Conservation (phyloP, 2,888 invertebrate genomes). For the Itoplectis maculator region DNA sequence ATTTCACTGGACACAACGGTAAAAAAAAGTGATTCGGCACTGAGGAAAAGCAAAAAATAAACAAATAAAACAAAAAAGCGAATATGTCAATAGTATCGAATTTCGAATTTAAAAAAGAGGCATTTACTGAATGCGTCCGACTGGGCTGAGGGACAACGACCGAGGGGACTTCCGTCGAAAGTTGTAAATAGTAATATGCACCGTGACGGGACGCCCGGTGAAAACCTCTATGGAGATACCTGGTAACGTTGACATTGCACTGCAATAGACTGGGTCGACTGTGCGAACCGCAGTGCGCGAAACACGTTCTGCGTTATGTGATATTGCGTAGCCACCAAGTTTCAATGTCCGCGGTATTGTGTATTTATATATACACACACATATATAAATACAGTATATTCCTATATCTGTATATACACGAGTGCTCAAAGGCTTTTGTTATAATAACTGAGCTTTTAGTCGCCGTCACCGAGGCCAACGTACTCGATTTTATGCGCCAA, state of each 20-base stretch:
- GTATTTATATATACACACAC: background rate
- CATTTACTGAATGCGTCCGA: background rate
- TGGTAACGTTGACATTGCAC: background rate
- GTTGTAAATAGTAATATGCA: constrained; percentile 1
- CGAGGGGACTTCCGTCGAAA: background rate
- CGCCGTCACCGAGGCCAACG: background rate
- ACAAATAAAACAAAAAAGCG: too few relatives aligned
- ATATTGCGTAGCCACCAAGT: background rate
- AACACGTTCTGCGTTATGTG: background rate
- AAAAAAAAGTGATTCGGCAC: background rate
- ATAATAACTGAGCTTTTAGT: background rate
- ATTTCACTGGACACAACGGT: too few relatives aligned
- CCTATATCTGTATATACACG: background rate
- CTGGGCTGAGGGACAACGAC: background rate
- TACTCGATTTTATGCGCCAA: background rate
- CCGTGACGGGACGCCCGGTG: background rate
- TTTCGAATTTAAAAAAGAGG: background rate
- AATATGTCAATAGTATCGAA: background rate
- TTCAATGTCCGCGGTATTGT: background rate
- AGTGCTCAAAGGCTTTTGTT: constrained; percentile 7
- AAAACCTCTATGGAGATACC: background rate
- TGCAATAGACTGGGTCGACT: background rate
- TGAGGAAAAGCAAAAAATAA: background rate
- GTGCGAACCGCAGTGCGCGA: background rate
- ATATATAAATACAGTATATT: too few relatives aligned